phyloP scores from a whole-genome alignment of 2,113 vertebrate species.

The Carettochelys insculpta region DNA sequence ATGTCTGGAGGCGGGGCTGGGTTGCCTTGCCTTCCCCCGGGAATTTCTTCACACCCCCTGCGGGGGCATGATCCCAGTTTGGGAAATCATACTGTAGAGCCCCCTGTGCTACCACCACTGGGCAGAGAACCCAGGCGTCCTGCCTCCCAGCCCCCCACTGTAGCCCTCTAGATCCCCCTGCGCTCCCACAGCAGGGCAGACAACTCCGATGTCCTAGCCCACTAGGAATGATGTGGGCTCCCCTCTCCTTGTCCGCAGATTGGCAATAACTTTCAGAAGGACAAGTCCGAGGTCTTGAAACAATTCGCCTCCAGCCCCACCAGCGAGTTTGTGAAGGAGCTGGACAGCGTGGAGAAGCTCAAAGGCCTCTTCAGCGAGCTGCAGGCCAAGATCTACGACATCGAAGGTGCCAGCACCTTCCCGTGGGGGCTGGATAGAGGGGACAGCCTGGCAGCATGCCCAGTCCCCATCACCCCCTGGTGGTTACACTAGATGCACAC shows the following conservation, averaged over 20 bases:
- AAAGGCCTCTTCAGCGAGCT: slow-evolving; percentile 73
- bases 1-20: too few species aligned
- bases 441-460: not conserved
- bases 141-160: too few species aligned
- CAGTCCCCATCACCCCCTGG: not conserved
- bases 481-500: not conserved
- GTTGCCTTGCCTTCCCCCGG: too few species aligned
- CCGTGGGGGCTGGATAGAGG: not conserved
- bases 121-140: not conserved
- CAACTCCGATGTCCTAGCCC: not conserved
- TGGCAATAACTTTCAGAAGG: slow-evolving; percentile 17
- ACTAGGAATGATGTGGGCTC: not conserved
- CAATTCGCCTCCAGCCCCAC: slow-evolving; percentile 57
- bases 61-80: too few species aligned
- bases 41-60: too few species aligned
- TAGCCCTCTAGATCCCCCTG: not conserved
- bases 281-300: not conserved
- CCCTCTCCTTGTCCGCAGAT: slow-evolving; percentile 20
- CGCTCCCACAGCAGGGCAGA: not conserved
- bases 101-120: not conserved
- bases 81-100: too few species aligned
- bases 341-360: slow-evolving; percentile 72
- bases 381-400: slow-evolving; percentile 78
- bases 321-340: slow-evolving; percentile 53
- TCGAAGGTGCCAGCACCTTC: slow-evolving; percentile 78